These are phyloP conservation scores for Amniataba percoides DNA, from an alignment of 2,797 vertebrate species.

Conservation along the genomic window DNA sequence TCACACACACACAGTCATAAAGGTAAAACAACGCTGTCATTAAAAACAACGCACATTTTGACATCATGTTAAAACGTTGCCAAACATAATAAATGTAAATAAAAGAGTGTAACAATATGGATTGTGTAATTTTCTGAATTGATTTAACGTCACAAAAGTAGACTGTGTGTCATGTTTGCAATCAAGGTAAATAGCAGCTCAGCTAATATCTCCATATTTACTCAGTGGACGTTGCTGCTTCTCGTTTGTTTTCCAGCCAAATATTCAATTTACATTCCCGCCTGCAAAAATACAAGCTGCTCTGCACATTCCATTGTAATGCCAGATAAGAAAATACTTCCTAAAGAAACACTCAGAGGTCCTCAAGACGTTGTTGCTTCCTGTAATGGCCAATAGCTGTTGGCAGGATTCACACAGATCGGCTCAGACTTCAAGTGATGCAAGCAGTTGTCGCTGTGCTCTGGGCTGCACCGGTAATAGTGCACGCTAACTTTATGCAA, in stretches of 20 bases:
- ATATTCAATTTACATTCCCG: conserved; percentile 23
- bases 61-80: not conserved
- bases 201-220: not conserved
- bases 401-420: not conserved
- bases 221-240: not conserved
- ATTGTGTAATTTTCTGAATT: not conserved
- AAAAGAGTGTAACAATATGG: not conserved
- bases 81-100: not conserved
- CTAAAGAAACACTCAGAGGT: conserved; percentile 21
- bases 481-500: not conserved
- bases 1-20: conserved; percentile 28
- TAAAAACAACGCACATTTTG: not conserved
- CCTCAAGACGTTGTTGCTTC: conserved; percentile 25
- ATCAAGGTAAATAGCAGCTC: conserved; percentile 12
- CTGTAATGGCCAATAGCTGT: conserved; percentile 10
- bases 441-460: no score
- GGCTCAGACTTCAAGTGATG: not conserved
- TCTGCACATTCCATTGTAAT: conserved; percentile 36
- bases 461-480: not conserved
- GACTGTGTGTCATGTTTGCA: not conserved
- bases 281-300: conserved; percentile 29
- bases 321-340: conserved; percentile 54
- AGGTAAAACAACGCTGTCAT: not conserved
- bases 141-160: not conserved
- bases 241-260: conserved; percentile 6